Conservation (phyloP, 2,888 invertebrate genomes). For the Ceratothoa steindachneri region DNA sequence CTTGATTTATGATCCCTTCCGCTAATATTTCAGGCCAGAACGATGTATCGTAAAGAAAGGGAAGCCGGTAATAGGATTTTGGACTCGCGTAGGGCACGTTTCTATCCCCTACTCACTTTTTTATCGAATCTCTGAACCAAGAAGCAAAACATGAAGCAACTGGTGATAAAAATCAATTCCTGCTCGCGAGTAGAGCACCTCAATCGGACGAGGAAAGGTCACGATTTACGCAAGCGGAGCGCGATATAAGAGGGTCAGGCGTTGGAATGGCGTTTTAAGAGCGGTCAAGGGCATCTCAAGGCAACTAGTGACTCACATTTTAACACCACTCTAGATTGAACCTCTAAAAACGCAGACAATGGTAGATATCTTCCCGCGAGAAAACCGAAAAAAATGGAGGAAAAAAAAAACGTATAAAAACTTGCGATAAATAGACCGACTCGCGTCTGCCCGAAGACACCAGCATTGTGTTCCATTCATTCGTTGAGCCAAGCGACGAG, state of each 20-base stretch:
- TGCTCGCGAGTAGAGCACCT: neutral
- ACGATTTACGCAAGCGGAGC: neutral
- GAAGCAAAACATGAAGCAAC: neutral
- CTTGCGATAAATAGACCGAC: neutral
- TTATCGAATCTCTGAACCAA: neutral
- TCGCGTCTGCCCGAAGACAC: neutral
- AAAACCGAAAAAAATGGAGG: neutral
- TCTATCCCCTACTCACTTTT: neutral
- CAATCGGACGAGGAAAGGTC: neutral
- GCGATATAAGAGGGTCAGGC: neutral
- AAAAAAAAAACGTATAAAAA: neutral
- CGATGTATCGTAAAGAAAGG: too few species aligned
- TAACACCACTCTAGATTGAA: neutral
- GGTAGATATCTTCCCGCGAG: neutral
- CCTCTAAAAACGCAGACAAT: neutral
- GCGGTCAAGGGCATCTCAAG: neutral
- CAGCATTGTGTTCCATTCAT: neutral
- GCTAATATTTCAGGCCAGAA: too few species aligned
- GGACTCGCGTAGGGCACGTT: too few species aligned
- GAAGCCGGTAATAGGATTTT: too few species aligned
- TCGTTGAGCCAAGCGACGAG: neutral
- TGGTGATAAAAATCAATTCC: neutral
- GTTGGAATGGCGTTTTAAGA: neutral
- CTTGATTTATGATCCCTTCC: too few species aligned
- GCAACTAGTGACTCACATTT: neutral